Percentiles rank a stretch among this genome's conserved stretches.
phyloP scores from a whole-genome alignment of 2,888 invertebrate genomes.

The Polylopha cassiicola region DNA sequence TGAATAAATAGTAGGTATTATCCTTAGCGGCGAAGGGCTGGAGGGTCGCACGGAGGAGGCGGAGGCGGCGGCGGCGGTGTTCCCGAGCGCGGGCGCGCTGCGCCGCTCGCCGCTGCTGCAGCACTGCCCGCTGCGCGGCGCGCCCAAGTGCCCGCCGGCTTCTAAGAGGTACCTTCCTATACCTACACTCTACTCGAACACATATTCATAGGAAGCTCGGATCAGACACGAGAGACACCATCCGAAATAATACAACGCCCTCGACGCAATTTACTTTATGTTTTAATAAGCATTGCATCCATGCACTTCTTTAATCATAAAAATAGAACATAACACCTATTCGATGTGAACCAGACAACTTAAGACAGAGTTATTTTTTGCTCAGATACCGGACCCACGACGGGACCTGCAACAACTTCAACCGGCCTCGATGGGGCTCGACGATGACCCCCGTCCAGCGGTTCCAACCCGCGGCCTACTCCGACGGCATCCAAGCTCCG shows the following conservation, averaged over 20 bases:
- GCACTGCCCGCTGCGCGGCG: constrained; percentile 82
- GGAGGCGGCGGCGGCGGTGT: constrained; percentile 53
- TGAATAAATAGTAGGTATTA: too few relatives aligned
- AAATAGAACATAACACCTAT: constrained; percentile 1
- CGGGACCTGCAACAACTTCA: constrained; percentile 92
- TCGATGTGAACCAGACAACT: background rate
- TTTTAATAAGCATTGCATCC: too few relatives aligned
- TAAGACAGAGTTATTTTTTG: background rate
- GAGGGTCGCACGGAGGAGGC: constrained; percentile 58
- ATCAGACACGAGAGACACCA: too few relatives aligned
- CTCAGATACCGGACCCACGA: constrained; percentile 87
- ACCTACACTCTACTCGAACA: too few relatives aligned
- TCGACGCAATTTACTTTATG: too few relatives aligned
- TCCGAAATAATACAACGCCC: too few relatives aligned
- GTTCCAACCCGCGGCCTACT: constrained; percentile 87
- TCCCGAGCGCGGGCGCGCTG: constrained; percentile 58
- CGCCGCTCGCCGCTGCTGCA: constrained; percentile 72
- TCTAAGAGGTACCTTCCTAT: constrained; percentile 65
- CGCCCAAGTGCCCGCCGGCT: constrained; percentile 83
- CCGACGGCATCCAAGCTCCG: constrained; percentile 82
- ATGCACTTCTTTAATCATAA: too few relatives aligned
- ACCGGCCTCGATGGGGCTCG: constrained; percentile 87
- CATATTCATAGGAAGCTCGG: too few relatives aligned
- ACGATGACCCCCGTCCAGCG: constrained; percentile 89
- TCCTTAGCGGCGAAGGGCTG: constrained; percentile 58